Evolutionary conservation across 2,888 invertebrate species (phyloP), one percentile per base, ranked within the genome.

Genomic region (Sipha maydis): DNA sequence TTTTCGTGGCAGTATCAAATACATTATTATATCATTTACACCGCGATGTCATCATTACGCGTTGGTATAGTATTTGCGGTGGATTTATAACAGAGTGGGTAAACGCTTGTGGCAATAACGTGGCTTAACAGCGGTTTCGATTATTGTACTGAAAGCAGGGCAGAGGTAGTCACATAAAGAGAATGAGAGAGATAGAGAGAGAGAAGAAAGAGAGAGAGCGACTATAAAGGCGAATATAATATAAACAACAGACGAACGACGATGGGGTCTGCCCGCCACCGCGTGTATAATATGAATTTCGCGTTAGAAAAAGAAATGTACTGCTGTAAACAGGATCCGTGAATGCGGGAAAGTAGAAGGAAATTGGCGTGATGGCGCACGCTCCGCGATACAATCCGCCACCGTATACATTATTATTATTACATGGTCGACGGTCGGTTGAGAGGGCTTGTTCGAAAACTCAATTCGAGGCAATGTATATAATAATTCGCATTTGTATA

Each of bases 401-500:
- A 28, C 8, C n/a, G 69, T 28, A 28, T 28, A 69, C 1, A 69
- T 69, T 14, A 56, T 56, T 71, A 34, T 79, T 34, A 56, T 79
- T 34, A 34, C 34, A 61, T 61, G 48, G 69, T 31, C 21, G 69
- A 84, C 75, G 75, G 56, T 73, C 73, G 73, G 48, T 48, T 8
- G 25, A 83, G 25, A 56, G 73, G 83, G 73, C 25, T 83, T 34
- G 54, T 83, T 83, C 54, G 67, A 84, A n/a, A 84, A 76, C n/a
- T 75, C 76, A 61, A 84, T 84, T 76, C 75, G 21, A 17, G 28
- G 17, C n/a, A 61, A 75, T 3, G 25, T 61, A 80, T 71, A 73
- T 73, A 83, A 61, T 83, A 83, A 75, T 28, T 75, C 75, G 38
- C 56, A 71, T 84, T 76, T n/a, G 76, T 84, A 83, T 38, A 83